Conservation (phyloP, 2,113 vertebrate genomes). For the Lamprologus speciosus region DNA sequence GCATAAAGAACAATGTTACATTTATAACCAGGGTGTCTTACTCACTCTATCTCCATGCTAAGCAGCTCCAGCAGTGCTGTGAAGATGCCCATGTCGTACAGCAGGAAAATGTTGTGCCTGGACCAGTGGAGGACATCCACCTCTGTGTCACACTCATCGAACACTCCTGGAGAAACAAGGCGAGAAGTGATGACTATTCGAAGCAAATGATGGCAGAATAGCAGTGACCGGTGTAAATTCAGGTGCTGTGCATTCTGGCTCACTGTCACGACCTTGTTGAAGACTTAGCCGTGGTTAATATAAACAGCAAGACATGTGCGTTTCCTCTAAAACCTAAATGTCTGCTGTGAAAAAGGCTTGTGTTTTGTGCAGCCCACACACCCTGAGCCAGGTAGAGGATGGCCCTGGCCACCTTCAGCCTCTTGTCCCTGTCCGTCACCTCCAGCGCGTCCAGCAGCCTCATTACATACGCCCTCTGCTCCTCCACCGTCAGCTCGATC, state of each 20-base stretch:
- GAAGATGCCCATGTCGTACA: slow-evolving; percentile 93
- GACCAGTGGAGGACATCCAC: slow-evolving; percentile 86
- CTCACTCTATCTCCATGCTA: slow-evolving; percentile 96
- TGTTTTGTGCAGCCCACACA: slow-evolving; percentile 24
- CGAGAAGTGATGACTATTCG: not conserved
- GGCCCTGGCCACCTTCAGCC: slow-evolving; percentile 83
- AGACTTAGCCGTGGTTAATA: not conserved
- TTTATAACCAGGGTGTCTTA: not conserved
- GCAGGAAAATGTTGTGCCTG: slow-evolving; percentile 89
- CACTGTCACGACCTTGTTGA: not conserved
- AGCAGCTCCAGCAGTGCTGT: slow-evolving; percentile 91
- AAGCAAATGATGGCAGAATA: not conserved
- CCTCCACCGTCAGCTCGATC: slow-evolving; percentile 74
- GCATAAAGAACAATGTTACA: not conserved
- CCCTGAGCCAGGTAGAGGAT: slow-evolving; percentile 95
- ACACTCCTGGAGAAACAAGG: slow-evolving; percentile 72
- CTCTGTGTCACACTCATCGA: slow-evolving; percentile 86
- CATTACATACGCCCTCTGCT: slow-evolving; percentile 87
- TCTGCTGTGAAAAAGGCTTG: not conserved
- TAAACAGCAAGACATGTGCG: rapidly evolving
- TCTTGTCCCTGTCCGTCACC: slow-evolving; percentile 84
- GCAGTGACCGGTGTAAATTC: not conserved
- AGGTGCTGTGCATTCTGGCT: not conserved
- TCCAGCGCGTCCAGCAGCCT: slow-evolving; percentile 87
- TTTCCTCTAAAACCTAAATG: not conserved